These are phyloP conservation scores for Ichneumon xanthorius DNA, from an alignment of 2,888 invertebrate genomes.

Conservation along the genomic window DNA sequence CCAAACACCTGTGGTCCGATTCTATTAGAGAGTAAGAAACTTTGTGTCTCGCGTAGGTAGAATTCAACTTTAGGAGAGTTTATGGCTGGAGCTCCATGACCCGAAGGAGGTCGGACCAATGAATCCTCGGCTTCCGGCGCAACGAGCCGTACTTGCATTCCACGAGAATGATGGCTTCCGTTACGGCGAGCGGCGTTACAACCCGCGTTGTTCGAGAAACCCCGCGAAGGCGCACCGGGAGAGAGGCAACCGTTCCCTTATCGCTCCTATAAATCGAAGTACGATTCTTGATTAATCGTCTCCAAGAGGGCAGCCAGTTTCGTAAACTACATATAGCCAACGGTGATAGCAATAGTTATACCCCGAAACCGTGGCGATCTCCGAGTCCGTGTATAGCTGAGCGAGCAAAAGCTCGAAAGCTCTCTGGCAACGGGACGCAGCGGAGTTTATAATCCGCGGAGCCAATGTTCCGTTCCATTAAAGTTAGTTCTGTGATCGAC, in stretches of 20 bases:
- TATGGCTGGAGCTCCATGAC: constrained; percentile 47
- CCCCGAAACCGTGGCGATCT: constrained; percentile 1
- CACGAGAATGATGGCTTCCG: constrained; percentile 72
- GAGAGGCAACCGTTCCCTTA: constrained; percentile 60
- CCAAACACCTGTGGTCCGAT: constrained; percentile 6
- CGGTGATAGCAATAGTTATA: background rate
- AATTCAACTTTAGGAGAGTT: constrained; percentile 47
- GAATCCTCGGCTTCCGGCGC: constrained; percentile 65
- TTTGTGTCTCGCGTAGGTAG: constrained; percentile 30
- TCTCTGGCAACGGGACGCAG: constrained; percentile 40
- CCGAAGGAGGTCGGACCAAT: constrained; percentile 59
- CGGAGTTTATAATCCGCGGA: constrained; percentile 46
- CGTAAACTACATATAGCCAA: constrained; percentile 29
- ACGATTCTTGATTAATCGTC: constrained; percentile 72
- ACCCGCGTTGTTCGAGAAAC: constrained; percentile 47
- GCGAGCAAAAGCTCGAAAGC: constrained; percentile 54
- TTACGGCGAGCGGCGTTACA: constrained; percentile 52
- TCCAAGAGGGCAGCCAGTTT: constrained; percentile 24
- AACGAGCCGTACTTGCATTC: constrained; percentile 66
- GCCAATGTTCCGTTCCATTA: constrained; percentile 48
- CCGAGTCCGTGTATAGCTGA: constrained; percentile 31
- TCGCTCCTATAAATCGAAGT: constrained; percentile 71
- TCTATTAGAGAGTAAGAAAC: constrained; percentile 24
- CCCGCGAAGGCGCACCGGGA: constrained; percentile 33
- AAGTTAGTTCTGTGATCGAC: constrained; percentile 41